Conservation (phyloP, 2,797 vertebrate species). For the Morus bassanus region DNA sequence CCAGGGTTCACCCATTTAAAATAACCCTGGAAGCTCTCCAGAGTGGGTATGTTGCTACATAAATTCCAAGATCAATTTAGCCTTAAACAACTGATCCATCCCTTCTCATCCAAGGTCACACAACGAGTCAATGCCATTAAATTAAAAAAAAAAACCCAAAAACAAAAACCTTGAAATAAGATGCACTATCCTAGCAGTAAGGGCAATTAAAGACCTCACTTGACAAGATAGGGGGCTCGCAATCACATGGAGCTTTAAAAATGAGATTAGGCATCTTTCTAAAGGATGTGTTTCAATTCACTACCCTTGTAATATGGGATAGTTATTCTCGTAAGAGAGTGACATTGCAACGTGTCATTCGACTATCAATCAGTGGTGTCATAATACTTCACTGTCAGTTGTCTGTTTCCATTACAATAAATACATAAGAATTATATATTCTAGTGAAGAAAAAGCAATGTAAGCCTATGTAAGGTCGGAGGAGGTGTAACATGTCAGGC, state of each 20-base stretch:
- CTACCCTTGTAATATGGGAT: constrained; percentile 10
- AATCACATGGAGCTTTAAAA: constrained; percentile 39
- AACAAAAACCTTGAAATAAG: neutral
- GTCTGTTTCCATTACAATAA: constrained; percentile 46
- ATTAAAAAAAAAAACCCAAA: neutral
- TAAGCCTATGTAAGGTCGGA: neutral
- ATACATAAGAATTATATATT: constrained; percentile 53
- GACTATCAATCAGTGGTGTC: constrained; percentile 39
- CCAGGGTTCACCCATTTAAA: neutral
- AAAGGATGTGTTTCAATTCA: constrained; percentile 45
- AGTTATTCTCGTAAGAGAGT: constrained; percentile 12
- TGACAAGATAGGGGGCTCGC: neutral
- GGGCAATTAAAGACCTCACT: constrained; percentile 43
- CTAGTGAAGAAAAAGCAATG: neutral
- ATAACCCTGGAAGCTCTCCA: neutral
- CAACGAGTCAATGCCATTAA: neutral
- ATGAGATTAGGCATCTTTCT: constrained; percentile 48
- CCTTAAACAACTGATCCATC: constrained; percentile 28
- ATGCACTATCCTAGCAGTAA: neutral
- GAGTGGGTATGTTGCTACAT: neutral
- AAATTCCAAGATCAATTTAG: constrained; percentile 53
- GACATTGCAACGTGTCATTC: constrained; percentile 50
- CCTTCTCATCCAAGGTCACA: constrained; percentile 43
- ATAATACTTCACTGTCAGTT: constrained; percentile 20
- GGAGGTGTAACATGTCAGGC: neutral